These are phyloP conservation scores for Solen grandis DNA, from an alignment of 1,140 invertebrate genomes.

Conservation along the genomic window DNA sequence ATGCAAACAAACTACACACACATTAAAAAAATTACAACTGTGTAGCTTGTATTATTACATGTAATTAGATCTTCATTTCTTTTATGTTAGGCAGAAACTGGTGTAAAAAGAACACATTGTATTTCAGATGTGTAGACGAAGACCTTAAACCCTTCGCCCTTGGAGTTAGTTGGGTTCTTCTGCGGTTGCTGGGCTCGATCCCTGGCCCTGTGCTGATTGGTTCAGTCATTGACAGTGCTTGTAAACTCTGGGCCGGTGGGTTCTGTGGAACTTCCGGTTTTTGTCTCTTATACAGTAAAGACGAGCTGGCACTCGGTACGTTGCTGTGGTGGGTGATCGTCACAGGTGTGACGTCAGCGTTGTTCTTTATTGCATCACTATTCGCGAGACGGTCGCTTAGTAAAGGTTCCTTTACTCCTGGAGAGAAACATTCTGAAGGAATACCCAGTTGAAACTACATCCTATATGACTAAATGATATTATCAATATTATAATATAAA, in stretches of 20 bases:
- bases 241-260: conserved; percentile 74
- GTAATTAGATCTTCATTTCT: background rate
- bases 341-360: conserved; percentile 35
- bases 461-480: too few relatives aligned
- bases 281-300: conserved; percentile 77
- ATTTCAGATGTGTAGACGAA: conserved; percentile 54
- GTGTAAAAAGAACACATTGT: background rate
- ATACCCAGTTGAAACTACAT: too few relatives aligned
- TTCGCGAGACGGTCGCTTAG: conserved; percentile 1
- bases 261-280: conserved; percentile 69
- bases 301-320: conserved; percentile 65
- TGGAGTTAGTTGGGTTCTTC: conserved; percentile 55
- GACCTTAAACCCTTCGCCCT: conserved; percentile 52
- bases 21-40: background rate
- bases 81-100: background rate
- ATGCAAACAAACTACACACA: background rate
- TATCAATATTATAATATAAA: too few relatives aligned
- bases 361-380: conserved; percentile 39
- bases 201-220: conserved; percentile 79
- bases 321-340: conserved; percentile 56
- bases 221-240: conserved; percentile 74
- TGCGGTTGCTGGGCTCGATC: conserved; percentile 68
- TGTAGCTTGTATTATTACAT: background rate
- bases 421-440: too few relatives aligned
- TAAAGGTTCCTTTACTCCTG: too few relatives aligned